Conservation (phyloP, 2,113 vertebrate genomes). For the Gobiocypris rarus region DNA sequence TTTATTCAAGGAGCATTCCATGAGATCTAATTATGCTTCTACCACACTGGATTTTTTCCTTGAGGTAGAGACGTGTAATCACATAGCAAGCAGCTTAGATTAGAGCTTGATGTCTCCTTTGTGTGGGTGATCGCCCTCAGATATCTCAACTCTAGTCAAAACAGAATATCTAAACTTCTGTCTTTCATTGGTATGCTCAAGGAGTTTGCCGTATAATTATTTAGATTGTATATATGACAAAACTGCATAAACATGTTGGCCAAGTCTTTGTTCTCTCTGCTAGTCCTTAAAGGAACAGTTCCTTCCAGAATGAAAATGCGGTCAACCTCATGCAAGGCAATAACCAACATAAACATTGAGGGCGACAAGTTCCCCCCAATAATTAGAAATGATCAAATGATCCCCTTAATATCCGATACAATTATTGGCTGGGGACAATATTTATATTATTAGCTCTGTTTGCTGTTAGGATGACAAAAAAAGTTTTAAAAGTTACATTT, state of each 20-base stretch:
- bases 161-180: constrained; percentile 11
- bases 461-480: no score
- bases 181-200: constrained; percentile 21
- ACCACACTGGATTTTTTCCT: constrained; percentile 39
- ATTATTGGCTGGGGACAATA: no score
- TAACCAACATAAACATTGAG: no score
- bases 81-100: constrained; percentile 44
- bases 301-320: neutral
- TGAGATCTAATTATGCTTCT: constrained; percentile 48
- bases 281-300: neutral
- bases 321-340: neutral
- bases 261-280: neutral
- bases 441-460: no score
- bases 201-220: neutral
- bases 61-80: constrained; percentile 46
- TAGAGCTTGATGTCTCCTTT: constrained; percentile 43
- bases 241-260: neutral
- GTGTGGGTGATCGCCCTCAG: constrained; percentile 54
- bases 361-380: no score
- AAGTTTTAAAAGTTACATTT: no score
- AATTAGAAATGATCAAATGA: no score
- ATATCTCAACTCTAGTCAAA: constrained; percentile 40
- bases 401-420: no score
- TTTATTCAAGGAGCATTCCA: constrained; percentile 25
- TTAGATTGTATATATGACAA: constrained; percentile 13